phyloP scores from a whole-genome alignment of 2,888 invertebrate species.

The Drosophila diplacantha region DNA sequence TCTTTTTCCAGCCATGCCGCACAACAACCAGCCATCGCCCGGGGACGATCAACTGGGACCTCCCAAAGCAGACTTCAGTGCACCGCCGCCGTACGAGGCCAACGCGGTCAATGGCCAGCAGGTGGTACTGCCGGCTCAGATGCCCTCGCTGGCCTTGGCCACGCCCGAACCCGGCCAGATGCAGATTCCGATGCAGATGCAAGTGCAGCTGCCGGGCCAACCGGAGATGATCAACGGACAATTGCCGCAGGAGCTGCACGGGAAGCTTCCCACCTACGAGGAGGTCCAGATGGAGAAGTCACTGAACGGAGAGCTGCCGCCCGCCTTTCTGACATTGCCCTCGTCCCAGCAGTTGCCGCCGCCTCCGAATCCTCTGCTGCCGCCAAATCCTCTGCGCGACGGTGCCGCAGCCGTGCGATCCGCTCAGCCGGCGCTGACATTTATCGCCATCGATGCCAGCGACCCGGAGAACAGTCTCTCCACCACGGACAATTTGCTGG shows the following conservation, averaged over 20 bases:
- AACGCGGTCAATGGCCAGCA: conserved; percentile 51
- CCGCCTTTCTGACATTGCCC: conserved; percentile 72
- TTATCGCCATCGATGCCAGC: conserved; percentile 86
- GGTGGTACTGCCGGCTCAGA: conserved; percentile 40
- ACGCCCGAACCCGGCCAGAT: conserved; percentile 33
- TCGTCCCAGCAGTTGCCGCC: conserved; percentile 69
- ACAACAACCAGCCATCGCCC: conserved; percentile 55
- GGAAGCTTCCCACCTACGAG: conserved; percentile 91
- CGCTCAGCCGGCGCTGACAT: conserved; percentile 81
- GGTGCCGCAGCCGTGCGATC: conserved; percentile 54
- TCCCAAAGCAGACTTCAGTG: conserved; percentile 89
- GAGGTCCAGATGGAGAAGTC: conserved; percentile 94
- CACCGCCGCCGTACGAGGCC: conserved; percentile 92
- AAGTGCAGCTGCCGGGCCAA: conserved; percentile 26
- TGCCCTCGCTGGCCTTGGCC: conserved; percentile 69
- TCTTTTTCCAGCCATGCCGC: conserved; percentile 55
- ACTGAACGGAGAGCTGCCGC: conserved; percentile 83
- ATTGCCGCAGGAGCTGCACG: conserved; percentile 77
- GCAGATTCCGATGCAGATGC: conserved; percentile 18
- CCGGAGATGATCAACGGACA: conserved; percentile 37
- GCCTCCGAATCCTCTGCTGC: conserved; percentile 73
- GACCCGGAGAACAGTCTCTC: conserved; percentile 86
- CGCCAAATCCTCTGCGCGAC: conserved; percentile 69
- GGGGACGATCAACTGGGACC: conserved; percentile 82
- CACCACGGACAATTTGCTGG: conserved; percentile 88